Evolutionary conservation across 2,888 invertebrate species (phyloP).

Genomic region (Schizotus pectinicornis): DNA sequence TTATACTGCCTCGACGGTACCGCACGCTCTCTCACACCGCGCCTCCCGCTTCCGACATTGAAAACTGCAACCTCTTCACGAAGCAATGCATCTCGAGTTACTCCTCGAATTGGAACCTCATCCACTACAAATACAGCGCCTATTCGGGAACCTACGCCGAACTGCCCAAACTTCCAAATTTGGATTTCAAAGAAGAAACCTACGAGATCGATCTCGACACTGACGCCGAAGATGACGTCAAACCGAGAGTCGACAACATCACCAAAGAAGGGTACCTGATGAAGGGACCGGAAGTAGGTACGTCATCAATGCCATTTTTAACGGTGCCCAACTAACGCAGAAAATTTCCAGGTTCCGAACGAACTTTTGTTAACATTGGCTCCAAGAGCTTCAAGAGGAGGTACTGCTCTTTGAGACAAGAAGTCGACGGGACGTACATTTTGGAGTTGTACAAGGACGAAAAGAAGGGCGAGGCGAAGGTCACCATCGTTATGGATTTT

Average conservation of each 20-base stretch:
- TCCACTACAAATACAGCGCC: conserved; percentile 89
- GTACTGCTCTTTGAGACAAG: conserved; percentile 88
- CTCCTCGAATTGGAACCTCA: conserved; percentile 85
- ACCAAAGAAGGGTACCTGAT: conserved; percentile 90
- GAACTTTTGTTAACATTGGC: conserved; percentile 89
- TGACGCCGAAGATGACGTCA: conserved; percentile 77
- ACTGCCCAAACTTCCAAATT: conserved; percentile 76
- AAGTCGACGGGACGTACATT: conserved; percentile 90
- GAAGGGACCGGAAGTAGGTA: conserved; percentile 87
- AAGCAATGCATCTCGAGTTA: conserved; percentile 77
- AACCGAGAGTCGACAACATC: conserved; percentile 74
- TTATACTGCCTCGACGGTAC: conserved; percentile 78
- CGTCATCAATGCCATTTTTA: background rate
- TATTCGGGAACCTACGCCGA: conserved; percentile 89
- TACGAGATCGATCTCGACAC: conserved; percentile 90
- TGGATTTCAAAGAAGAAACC: conserved; percentile 78
- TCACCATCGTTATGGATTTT: conserved; percentile 92
- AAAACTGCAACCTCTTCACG: conserved; percentile 68
- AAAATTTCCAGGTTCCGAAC: conserved; percentile 67
- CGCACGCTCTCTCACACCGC: conserved; percentile 71
- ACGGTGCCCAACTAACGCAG: background rate
- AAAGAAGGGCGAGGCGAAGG: conserved; percentile 87
- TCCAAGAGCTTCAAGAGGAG: conserved; percentile 92
- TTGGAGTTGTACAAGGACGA: conserved; percentile 94
- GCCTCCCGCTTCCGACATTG: conserved; percentile 52